Evolutionary conservation across 2,797 vertebrate species (phyloP), one percentile per base, ranked within the genome.

Genomic region (Hipposideros larvatus): DNA sequence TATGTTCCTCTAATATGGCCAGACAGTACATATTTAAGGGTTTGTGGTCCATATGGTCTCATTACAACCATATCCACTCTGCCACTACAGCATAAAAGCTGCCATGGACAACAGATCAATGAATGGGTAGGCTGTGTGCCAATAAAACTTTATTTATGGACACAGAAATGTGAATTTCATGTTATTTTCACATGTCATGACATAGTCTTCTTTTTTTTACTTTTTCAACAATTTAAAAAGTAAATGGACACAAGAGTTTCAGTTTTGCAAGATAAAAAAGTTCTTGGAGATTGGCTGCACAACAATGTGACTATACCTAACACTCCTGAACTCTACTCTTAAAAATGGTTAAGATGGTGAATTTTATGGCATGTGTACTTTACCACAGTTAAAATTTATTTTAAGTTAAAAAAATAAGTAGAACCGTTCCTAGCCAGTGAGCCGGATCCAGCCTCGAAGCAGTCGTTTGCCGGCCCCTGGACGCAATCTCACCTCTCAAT

Each of bases 31-130:
- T 4, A 11, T 19, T 21, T n/a, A 55, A 37, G 4, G 26, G 75
- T 53, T 24, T 19, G 13, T 4, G 2, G 15, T 9, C 53, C 19
- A 28, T 1, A n/a, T 2, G 2, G 11, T 63, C 92, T 51, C 53
- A 55, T 24, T 1, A 0, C 37, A 53, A 55, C 34, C 31, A 48
- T 37, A 37, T 53, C 18, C 3, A 28, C 19, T 77, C 28, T 5
- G 51, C 28, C 4, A 4, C 43, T 1, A 2, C 0, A 24, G 57
- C 48, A 10, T 1, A 11, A 7, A 75, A 73, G 34, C 24, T 5
- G 2, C 41, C 70, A 16, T 0, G 19, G 16, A 34, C 9, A 26
- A 21, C 21, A 31, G 2, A 4, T 59, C 59, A 55, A 34, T 5
- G 7, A 70, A 80, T 0, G 10, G 2, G 10, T 5, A 4, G 10